Evolutionary conservation across 2,888 invertebrate genomes (phyloP).

Genomic region (Labia minor): DNA sequence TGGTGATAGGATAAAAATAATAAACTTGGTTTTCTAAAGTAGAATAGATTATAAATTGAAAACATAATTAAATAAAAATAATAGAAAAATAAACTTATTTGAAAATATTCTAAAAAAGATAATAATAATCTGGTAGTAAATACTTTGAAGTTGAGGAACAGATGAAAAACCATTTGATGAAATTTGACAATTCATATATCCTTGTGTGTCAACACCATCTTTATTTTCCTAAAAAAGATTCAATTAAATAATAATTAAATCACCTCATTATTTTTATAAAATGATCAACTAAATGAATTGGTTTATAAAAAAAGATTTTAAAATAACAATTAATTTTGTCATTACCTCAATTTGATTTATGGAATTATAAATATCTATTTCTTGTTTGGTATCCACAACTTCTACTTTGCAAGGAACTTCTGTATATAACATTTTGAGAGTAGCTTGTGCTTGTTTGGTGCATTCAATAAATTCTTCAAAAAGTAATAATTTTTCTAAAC

Average conservation of each 20-base stretch:
- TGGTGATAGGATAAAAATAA: no score
- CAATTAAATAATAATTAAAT: neutral
- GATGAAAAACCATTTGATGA: neutral
- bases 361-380: neutral
- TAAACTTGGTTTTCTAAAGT: no score
- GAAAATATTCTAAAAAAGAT: neutral
- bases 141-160: neutral
- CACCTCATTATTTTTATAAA: no score
- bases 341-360: neutral
- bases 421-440: conserved; percentile 30
- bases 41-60: no score
- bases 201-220: neutral
- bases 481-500: conserved; percentile 35
- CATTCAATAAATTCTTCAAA: conserved; percentile 37
- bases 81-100: no score
- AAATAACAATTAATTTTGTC: neutral
- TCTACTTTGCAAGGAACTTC: conserved; percentile 9
- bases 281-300: neutral
- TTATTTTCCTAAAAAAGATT: neutral
- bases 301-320: neutral
- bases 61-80: no score
- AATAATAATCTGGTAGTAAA: neutral
- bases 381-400: neutral
- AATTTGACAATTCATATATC: neutral
- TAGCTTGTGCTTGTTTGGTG: conserved; percentile 36